Conservation (phyloP, 23 tunicate genomes). For the Trididemnum clinides region DNA sequence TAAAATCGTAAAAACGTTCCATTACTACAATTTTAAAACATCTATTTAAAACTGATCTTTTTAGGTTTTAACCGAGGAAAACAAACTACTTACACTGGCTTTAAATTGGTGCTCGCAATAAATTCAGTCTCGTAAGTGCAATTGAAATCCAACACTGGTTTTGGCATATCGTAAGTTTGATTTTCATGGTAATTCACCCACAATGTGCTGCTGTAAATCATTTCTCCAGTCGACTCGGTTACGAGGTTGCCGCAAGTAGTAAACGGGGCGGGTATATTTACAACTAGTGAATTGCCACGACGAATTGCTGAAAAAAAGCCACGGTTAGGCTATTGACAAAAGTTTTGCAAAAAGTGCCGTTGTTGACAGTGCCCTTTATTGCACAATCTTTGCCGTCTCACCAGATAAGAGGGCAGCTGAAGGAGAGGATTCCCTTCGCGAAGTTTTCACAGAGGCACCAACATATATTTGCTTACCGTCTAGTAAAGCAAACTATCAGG, state of each 20-base stretch:
- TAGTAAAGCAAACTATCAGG: too few relatives aligned
- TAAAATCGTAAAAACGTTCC: background rate
- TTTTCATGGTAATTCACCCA: background rate
- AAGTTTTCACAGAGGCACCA: too few relatives aligned
- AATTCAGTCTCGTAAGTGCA: background rate
- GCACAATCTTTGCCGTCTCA: too few relatives aligned
- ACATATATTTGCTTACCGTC: too few relatives aligned
- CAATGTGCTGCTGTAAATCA: background rate
- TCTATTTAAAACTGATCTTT: too few relatives aligned
- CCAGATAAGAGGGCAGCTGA: too few relatives aligned
- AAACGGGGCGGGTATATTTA: background rate
- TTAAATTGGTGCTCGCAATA: background rate
- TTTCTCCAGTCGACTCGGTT: background rate
- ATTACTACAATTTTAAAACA: too few relatives aligned
- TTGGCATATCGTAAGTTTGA: background rate
- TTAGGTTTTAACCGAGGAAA: too few relatives aligned
- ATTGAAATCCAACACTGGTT: background rate
- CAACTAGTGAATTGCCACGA: background rate
- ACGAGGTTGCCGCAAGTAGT: background rate
- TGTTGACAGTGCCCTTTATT: too few relatives aligned
- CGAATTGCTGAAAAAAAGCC: background rate
- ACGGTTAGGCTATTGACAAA: too few relatives aligned
- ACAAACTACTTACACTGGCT: conserved; percentile 10
- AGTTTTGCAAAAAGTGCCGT: too few relatives aligned
- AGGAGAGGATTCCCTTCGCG: too few relatives aligned